Conservation (phyloP, 2,797 vertebrate genomes). For the Avahi laniger region DNA sequence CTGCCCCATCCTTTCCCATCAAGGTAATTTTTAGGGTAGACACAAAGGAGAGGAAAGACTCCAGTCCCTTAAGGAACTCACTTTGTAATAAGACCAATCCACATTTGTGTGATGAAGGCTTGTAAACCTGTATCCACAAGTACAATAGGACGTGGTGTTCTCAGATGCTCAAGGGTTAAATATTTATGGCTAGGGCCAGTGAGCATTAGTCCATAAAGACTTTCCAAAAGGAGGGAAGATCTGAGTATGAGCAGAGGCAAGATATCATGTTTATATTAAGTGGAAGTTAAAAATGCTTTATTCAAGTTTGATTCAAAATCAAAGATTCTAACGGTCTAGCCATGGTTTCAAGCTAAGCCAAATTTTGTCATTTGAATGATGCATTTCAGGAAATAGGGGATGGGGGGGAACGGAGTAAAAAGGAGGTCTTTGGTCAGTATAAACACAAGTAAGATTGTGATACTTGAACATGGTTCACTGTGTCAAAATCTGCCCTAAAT, state of each 20-base stretch:
- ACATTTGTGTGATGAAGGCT: neutral
- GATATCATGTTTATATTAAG: conserved; percentile 44
- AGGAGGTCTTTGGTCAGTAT: conserved; percentile 47
- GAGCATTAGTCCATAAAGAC: neutral
- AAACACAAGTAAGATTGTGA: conserved; percentile 47
- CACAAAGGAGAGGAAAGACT: neutral
- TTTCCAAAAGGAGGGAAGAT: neutral
- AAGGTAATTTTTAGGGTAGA: neutral
- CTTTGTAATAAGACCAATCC: neutral
- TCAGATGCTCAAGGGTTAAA: neutral
- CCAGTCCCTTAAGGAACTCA: neutral
- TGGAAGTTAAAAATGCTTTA: conserved; percentile 50
- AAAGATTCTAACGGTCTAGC: neutral
- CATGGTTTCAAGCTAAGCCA: conserved; percentile 62
- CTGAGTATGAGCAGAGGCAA: conserved; percentile 8
- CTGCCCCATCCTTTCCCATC: neutral
- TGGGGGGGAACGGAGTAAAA: neutral
- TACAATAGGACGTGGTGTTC: neutral
- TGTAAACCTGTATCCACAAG: neutral
- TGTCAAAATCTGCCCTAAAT: conserved; percentile 64
- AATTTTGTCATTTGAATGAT: conserved; percentile 54
- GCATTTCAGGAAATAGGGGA: conserved; percentile 32
- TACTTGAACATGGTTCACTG: conserved; percentile 24
- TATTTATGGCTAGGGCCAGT: neutral
- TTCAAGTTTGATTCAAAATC: conserved; percentile 25